Conservation (phyloP, 2,797 vertebrate genomes). For the Muraenolepis orangiensis region DNA sequence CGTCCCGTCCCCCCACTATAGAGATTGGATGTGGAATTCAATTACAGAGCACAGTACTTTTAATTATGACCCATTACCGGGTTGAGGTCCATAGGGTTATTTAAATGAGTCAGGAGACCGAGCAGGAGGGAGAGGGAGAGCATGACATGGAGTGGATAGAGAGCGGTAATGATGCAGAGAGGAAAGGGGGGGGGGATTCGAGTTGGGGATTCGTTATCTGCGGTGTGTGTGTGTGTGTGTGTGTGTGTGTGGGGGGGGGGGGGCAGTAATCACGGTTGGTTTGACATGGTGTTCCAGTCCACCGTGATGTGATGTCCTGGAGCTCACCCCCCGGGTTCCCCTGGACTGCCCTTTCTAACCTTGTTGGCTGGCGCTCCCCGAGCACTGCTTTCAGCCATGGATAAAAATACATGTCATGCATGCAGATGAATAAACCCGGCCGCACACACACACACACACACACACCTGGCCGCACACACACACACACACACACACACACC, state of each 20-base stretch:
- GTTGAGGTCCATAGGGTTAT: neutral
- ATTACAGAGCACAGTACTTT: neutral
- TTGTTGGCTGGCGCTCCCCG: neutral
- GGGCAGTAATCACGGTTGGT: neutral
- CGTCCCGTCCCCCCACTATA: neutral
- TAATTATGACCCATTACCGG: neutral
- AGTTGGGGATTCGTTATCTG: neutral
- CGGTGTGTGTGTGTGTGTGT: too few relatives aligned
- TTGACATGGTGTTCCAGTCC: neutral
- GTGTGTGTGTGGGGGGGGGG: too few relatives aligned
- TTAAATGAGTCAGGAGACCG: neutral
- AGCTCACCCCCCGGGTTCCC: neutral
- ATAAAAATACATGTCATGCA: slow-evolving; percentile 3
- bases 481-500: neutral
- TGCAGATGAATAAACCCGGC: neutral
- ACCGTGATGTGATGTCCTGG: neutral
- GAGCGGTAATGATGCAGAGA: neutral
- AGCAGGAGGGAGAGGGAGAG: neutral
- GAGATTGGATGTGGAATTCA: neutral
- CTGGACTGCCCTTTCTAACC: neutral
- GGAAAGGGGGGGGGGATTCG: neutral
- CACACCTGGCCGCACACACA: neutral
- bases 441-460: neutral
- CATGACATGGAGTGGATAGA: neutral
- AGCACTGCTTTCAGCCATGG: neutral